Evolutionary conservation across 2,888 invertebrate species (phyloP), one percentile per base, ranked within the genome.

Genomic region (Caenorhabditis zanzibari): DNA sequence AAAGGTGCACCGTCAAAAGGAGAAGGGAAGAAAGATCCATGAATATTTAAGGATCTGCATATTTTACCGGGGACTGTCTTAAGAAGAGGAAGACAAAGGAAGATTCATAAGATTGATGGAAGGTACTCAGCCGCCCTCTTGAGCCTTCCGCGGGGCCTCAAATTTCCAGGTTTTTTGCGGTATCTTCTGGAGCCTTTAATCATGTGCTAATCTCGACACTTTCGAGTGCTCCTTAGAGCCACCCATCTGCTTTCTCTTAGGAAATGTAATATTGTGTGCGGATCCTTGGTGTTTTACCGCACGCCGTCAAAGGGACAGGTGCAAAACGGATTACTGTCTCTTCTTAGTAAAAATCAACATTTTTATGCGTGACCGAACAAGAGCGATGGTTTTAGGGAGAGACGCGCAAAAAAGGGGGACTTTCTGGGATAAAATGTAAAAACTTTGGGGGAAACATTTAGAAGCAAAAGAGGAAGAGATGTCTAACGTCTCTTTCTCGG

Each of bases 121-220:
- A 79, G 54, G 71, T 71, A 56, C 44, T 66, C 64, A 61, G 59
- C 47, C 59, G 28, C 26, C 26, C 54, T 54, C 54, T 54, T 54
- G 54, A 26, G n/a, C n/a, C n/a, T n/a, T n/a, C 24, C 38, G 10
- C 26, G 76, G 76, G 66, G n/a, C n/a, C n/a, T 68, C 52, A 26
- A 26, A 54, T 54, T 63, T 63, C 44, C 41, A 41, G 16, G 41
- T 38, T 56, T 73, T 47, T 49, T 49, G 49, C 59, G 69, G 49
- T 26, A 56, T 26, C 22, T 35, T 71, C 19, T 22, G 16, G 28
- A 12, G 24, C 64, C 80, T 81, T 73, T 81, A 81, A 81, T 81
- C 81, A 81, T 63, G 61, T 38, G 81, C 56, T 81, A 81, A 81
- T 81, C 81, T 81, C 81, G 74, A 74, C 68, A 54, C 54, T 19